Percentiles rank a stretch among this genome's conserved stretches.
phyloP scores from a whole-genome alignment of 64 coral and sea anemone species.

The Trachythela sp. region DNA sequence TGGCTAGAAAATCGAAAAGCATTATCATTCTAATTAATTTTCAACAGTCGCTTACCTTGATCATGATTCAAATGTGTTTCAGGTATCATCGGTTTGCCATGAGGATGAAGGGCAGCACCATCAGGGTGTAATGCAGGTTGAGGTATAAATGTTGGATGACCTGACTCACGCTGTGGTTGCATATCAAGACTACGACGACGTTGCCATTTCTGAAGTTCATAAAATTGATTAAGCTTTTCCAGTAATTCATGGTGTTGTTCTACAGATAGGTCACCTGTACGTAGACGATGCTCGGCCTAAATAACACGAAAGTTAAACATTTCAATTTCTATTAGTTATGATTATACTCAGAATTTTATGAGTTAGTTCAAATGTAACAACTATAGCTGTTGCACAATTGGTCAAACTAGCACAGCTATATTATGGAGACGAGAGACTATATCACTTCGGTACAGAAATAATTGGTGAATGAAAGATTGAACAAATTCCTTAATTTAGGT shows the following conservation, averaged over 20 bases:
- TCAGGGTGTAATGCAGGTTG: not conserved
- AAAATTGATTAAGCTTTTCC: conserved; percentile 88
- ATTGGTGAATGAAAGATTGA: no score
- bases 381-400: no score
- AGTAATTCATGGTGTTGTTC: conserved; percentile 84
- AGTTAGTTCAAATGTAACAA: no score
- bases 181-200: not conserved
- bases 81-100: not conserved
- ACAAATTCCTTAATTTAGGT: no score
- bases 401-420: no score
- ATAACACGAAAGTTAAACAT: not conserved
- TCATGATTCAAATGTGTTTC: not conserved
- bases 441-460: no score
- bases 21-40: not conserved
- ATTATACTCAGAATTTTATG: not conserved
- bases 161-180: not conserved
- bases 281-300: conserved; percentile 63
- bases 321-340: not conserved
- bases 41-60: not conserved
- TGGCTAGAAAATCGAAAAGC: no score
- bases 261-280: conserved; percentile 60
- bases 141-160: not conserved
- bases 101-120: not conserved
- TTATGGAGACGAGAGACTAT: no score
- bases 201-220: conserved; percentile 76